Evolutionary conservation across 1,140 invertebrate species (phyloP), one percentile per base, ranked within the genome.

Genomic region (Sitobion miscanthi): DNA sequence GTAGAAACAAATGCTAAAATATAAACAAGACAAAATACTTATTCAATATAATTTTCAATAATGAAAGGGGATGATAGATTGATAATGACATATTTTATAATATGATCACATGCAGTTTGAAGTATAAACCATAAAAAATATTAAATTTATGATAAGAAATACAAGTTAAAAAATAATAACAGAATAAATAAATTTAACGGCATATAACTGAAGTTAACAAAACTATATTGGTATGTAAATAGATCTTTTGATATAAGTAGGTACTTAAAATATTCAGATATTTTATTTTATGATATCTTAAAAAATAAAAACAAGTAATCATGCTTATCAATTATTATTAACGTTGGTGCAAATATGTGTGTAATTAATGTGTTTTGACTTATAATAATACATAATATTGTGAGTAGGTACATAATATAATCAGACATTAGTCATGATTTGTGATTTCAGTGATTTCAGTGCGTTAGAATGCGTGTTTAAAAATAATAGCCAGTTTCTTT

Each of bases 371-470:
- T 57, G 52, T 90, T 17, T 38, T 42, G 42, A 35, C 35, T 35
- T 23, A 49, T 52, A n/a, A 85, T 49, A 35, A 89, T 89, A 62
- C 42, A 45, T 45, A 8, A 69, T 47, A 42, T 42, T 42, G 42
- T 42, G 42, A 42, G 54, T 90, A 23, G 45, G 14, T 69, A 45
- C 4, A 20, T 20, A 62, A 25, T 45, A 54, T 54, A 54, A 8
- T 88, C 52, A 57, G 7, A 54, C 47, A 88, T 57, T 14, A 57
- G 0, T 38, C 21, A 42, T 57, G 14, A 42, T 38, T 57, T 89
- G 89, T 90, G 89, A 62, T 90, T 69, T 90, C 25, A 8, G 90
- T 91, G 90, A 62, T 90, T 69, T 90, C 25, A 20, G 90, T 92
- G 90, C 90, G 47, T 83, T 83, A 52, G 5, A 92, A 92, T 83